phyloP scores from a whole-genome alignment of 2,113 vertebrate genomes.

The Pao palembangensis region DNA sequence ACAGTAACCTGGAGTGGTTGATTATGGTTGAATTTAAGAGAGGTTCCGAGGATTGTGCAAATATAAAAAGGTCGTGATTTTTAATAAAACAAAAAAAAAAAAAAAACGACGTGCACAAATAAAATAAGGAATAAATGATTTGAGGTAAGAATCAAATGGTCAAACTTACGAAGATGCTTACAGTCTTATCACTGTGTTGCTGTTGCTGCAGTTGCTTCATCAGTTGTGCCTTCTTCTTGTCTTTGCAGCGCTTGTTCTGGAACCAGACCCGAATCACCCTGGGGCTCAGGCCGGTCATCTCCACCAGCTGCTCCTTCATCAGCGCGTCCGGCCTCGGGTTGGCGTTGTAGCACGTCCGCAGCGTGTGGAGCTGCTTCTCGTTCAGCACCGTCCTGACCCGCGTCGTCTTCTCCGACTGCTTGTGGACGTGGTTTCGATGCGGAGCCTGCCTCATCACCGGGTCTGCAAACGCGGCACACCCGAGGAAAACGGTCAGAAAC shows the following conservation, averaged over 20 bases:
- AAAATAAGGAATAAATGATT: not conserved
- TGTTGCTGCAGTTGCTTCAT: slow-evolving; percentile 93
- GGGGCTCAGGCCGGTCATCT: slow-evolving; percentile 95
- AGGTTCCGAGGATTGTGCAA: too few species aligned
- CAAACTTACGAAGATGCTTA: slow-evolving; percentile 77
- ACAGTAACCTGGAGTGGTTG: too few species aligned
- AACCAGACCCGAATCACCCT: slow-evolving; percentile 98
- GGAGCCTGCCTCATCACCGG: slow-evolving; percentile 80
- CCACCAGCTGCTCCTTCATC: slow-evolving; percentile 97
- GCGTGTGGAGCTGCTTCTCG: slow-evolving; percentile 92
- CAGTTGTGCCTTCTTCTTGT: slow-evolving; percentile 91
- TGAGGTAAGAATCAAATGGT: slow-evolving; percentile 38
- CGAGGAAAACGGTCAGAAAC: not conserved
- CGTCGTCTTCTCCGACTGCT: slow-evolving; percentile 88
- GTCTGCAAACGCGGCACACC: slow-evolving; percentile 63
- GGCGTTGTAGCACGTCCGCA: slow-evolving; percentile 93
- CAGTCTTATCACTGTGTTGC: slow-evolving; percentile 88
- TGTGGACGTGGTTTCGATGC: slow-evolving; percentile 83
- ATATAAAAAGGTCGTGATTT: not conserved
- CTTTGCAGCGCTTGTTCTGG: slow-evolving; percentile 98
- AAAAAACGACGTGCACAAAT: not conserved
- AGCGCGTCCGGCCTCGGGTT: slow-evolving; percentile 95
- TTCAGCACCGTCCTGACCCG: slow-evolving; percentile 95
- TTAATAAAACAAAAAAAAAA: not conserved
- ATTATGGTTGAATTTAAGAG: too few species aligned